A percentile compares a stretch with the other conserved stretches of the same genome.
Evolutionary conservation across 2,113 vertebrate genomes (phyloP).

Genomic region (Egretta garzetta): DNA sequence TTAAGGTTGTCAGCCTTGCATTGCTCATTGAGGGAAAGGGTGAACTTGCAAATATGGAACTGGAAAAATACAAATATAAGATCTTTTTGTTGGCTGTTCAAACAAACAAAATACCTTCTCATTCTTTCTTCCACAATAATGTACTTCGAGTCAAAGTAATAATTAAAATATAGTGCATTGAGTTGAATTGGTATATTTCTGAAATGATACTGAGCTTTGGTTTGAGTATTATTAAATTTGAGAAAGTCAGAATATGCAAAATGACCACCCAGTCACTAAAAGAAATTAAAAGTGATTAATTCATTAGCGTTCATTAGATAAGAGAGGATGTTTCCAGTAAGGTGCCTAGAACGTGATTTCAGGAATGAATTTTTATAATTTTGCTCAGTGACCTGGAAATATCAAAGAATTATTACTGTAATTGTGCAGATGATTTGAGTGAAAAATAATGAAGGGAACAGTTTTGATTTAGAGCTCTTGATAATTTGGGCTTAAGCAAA

Average conservation of each 20-base stretch:
- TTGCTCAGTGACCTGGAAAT: conserved; percentile 10
- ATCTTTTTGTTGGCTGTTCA: not conserved
- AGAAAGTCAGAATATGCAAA: conserved; percentile 20
- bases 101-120: not conserved
- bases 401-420: not conserved
- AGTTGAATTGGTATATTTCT: not conserved
- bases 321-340: not conserved
- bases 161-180: not conserved
- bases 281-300: not conserved
- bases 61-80: not conserved
- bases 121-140: not conserved
- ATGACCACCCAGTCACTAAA: not conserved
- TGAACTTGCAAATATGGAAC: not conserved
- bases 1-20: not conserved
- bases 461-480: not conserved
- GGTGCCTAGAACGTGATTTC: not conserved
- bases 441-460: not conserved
- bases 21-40: not conserved
- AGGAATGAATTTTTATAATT: conserved; percentile 1
- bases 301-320: not conserved
- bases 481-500: not conserved
- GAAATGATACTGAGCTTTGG: not conserved
- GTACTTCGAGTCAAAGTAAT: not conserved
- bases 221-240: not conserved
- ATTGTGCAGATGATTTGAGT: not conserved